Evolutionary conservation across 2,797 vertebrate species (phyloP).

Genomic region (Danio kyathit): DNA sequence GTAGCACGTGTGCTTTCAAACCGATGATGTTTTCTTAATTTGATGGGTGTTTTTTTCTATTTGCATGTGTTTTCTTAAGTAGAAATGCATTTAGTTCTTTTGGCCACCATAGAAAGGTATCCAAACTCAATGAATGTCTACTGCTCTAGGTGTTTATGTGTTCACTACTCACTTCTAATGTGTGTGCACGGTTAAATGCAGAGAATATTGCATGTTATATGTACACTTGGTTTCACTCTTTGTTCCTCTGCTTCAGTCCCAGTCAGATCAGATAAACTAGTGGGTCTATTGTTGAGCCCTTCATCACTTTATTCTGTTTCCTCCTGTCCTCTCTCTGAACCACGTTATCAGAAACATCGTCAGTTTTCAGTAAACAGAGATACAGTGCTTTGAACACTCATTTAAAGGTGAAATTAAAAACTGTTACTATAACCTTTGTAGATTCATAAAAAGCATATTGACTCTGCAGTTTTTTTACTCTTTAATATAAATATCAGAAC

Average conservation of each 20-base stretch:
- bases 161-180: too few relatives aligned
- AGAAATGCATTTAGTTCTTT: too few relatives aligned
- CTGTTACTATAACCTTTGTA: neutral
- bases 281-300: slow-evolving; percentile 1
- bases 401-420: slow-evolving; percentile 21
- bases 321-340: slow-evolving; percentile 19
- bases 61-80: too few relatives aligned
- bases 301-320: slow-evolving; percentile 24
- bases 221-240: neutral
- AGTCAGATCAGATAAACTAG: slow-evolving; percentile 13
- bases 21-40: too few relatives aligned
- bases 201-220: neutral
- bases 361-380: slow-evolving; percentile 20
- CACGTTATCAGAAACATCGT: slow-evolving; percentile 41
- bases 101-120: too few relatives aligned
- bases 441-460: neutral
- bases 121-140: too few relatives aligned
- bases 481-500: slow-evolving; percentile 8
- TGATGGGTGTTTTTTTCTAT: too few relatives aligned
- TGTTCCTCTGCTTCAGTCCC: neutral
- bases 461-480: neutral
- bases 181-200: neutral
- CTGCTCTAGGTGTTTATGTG: too few relatives aligned
- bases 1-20: too few relatives aligned
- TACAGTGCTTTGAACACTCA: neutral